Evolutionary conservation across 2,797 vertebrate species (phyloP), one percentile per base, ranked within the genome.

Genomic region (Crenichthys baileyi): DNA sequence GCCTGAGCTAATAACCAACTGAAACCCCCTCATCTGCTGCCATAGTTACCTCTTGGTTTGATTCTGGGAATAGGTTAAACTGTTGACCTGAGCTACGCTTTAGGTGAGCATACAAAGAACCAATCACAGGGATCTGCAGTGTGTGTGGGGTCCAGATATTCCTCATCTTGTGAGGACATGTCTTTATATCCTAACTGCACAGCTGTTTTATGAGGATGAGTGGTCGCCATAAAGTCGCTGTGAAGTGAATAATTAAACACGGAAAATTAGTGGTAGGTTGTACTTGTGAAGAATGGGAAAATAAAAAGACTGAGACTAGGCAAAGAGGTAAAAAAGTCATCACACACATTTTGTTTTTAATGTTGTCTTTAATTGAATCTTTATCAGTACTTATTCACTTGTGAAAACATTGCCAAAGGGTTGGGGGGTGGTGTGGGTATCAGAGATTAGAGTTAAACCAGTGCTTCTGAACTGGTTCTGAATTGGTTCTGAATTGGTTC

Each of bases 61-160:
- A 73, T 56, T 55, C 71, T 24, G 20, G 53, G 53, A 73, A 58
- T 44, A 73, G 72, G 51, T 73, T 56, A 73, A 73, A 73, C 41
- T 63, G 60, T 60, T 74, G 39, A 74, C 72, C 72, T 46, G 41
- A 56, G n/a, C 48, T 53, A 53, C 5, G 18, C 24, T 56, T 56
- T 55, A n/a, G 72, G 36, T 73, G 72, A 58, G 53, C 36, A 44
- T 20, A 73, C 53, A 58, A 44, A 41, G 53, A 58, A 36, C 72
- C 72, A 73, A 44, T 58, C 53, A 58, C 18, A 56, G 36, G 36
- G 63, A 39, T 67, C 18, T 67, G 36, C 20, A 16, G 48, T 31
- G 29, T 39, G 65, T 41, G 63, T 67, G 61, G 15, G 16, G 61
- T 26, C 24, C 9, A 51, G 50, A 36, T 72, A 31, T 36, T 22